Evolutionary conservation across 1,140 invertebrate species (phyloP), one percentile per base, ranked within the genome.

Genomic region (Euglossa dilemma): DNA sequence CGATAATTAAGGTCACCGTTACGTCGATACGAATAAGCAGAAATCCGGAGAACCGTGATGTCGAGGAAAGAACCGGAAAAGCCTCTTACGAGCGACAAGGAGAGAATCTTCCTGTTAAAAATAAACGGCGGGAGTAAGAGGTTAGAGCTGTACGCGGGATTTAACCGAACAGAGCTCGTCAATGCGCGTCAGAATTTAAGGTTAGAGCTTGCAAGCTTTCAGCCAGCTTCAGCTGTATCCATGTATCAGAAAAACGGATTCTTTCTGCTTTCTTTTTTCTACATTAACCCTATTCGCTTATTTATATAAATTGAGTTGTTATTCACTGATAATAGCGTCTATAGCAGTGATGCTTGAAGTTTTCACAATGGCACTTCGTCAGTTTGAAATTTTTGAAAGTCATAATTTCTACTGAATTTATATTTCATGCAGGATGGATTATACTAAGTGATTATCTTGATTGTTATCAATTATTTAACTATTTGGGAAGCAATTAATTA

Each of bases 101-200:
- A 88, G 85, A 77, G 76, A 88, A 64, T 47, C 64, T 75, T 28
- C 52, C 61, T 56, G 83, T 87, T 88, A 88, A 88, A 88, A 88
- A 88, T 88, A 88, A 88, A 85, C 78, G 70, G 57, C 28, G 50
- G 66, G 83, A 18, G 79, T 76, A 76, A 83, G 66, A 85, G 70
- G 61, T 84, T 87, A 80, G 36, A 89, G 52, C 66, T 79, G 25
- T 57, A 76, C 59, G 61, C 70, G 86, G 84, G 72, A 66, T 84
- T 47, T 45, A 45, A 80, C 43, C 47, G 70, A 50, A 50, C 56
- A 50, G 61, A 25, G 69, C 36, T 45, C 59, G 54, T 54, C 57
- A 16, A 45, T 61, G 47, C 4, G 47, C 50, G 56, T 80, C 71
- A 74, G 69, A 78, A 25, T 50, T 84, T 76, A 64, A 80, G 74